Conservation (phyloP, 1,140 invertebrate species). For the Linepithema humile region DNA sequence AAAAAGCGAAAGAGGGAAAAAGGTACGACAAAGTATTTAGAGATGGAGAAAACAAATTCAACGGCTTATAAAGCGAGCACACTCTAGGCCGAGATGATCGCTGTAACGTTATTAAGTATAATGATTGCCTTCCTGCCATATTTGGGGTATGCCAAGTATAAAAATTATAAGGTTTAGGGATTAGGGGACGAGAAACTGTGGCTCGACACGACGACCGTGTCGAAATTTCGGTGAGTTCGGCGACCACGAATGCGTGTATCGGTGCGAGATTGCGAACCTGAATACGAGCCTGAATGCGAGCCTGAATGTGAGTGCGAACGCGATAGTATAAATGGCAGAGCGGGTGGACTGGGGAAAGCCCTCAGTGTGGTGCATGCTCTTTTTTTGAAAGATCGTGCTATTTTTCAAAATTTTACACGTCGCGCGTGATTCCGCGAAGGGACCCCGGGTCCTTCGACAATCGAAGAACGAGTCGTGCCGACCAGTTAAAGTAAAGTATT, state of each 20-base stretch:
- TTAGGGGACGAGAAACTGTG: constrained; percentile 77
- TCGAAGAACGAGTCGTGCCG: constrained; percentile 71
- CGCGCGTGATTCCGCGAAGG: constrained; percentile 76
- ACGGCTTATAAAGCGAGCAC: constrained; percentile 66
- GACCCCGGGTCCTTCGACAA: constrained; percentile 78
- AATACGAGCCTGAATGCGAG: constrained; percentile 14
- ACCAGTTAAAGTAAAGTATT: constrained; percentile 10
- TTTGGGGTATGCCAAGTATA: constrained; percentile 86
- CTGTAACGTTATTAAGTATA: constrained; percentile 83
- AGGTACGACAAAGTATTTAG: constrained; percentile 58
- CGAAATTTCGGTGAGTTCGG: constrained; percentile 74
- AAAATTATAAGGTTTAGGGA: constrained; percentile 85
- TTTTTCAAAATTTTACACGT: constrained; percentile 84
- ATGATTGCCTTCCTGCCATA: constrained; percentile 85
- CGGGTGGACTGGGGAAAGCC: constrained; percentile 58
- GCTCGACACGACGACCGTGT: constrained; percentile 68
- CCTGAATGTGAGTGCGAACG: constrained; percentile 7
- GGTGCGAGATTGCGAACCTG: constrained; percentile 30
- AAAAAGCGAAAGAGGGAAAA: constrained; percentile 38
- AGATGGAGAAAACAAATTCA: constrained; percentile 68
- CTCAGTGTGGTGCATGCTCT: constrained; percentile 70
- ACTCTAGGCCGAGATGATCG: constrained; percentile 68
- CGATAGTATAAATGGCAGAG: neutral
- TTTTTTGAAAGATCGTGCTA: constrained; percentile 81
- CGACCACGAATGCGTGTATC: constrained; percentile 58